phyloP scores from a whole-genome alignment of 2,113 vertebrate species.

The Martes martes region DNA sequence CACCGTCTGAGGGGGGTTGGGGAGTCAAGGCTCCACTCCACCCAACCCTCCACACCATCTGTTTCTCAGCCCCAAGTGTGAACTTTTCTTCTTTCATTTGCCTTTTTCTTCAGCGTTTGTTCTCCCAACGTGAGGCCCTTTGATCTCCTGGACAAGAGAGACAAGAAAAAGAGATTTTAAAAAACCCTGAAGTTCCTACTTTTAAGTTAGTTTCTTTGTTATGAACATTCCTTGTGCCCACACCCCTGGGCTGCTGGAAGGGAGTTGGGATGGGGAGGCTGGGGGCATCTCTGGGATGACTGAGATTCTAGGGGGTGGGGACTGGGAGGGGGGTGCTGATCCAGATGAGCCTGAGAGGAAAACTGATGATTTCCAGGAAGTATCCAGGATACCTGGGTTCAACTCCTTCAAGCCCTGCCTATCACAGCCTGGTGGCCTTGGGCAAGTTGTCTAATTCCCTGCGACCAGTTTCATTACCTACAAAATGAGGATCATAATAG shows the following conservation, averaged over 20 bases:
- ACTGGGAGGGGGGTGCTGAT: no score
- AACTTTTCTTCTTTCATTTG: conserved; percentile 71
- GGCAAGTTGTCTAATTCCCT: background rate
- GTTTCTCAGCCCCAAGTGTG: conserved; percentile 80
- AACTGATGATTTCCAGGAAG: background rate
- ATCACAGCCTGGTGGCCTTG: background rate
- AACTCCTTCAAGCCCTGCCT: background rate
- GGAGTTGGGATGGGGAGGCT: background rate
- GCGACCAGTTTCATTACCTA: background rate
- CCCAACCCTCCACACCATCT: conserved; percentile 77
- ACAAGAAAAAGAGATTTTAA: conserved; percentile 1
- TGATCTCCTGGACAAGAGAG: conserved; percentile 76
- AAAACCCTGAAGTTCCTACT: conserved; percentile 46
- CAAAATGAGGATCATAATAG: background rate
- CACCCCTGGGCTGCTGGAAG: background rate
- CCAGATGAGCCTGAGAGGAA: background rate
- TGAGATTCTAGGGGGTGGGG: background rate
- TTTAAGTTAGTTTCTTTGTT: conserved; percentile 62
- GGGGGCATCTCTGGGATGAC: background rate
- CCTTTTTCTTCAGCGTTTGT: conserved; percentile 79
- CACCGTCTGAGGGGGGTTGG: background rate
- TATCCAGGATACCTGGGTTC: background rate
- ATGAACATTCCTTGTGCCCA: background rate
- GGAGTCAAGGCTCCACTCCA: background rate
- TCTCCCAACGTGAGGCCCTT: conserved; percentile 80